Evolutionary conservation across 2,797 vertebrate genomes (phyloP).

Genomic region (Lutjanus campechanus): DNA sequence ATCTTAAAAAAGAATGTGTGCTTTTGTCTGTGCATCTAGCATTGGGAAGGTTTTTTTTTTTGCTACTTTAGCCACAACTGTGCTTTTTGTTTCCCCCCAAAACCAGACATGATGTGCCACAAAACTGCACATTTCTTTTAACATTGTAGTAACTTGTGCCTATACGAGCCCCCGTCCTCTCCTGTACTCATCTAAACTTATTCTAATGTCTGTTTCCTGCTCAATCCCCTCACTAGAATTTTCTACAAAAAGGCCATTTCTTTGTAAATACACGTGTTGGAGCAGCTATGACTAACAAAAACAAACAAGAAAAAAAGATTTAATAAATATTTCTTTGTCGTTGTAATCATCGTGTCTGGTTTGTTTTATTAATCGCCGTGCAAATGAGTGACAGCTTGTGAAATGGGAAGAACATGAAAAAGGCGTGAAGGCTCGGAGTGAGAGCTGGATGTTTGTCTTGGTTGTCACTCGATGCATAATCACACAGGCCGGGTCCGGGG

Average conservation of each 20-base stretch:
- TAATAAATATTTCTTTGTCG: slow-evolving; percentile 87
- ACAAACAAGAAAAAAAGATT: slow-evolving; percentile 79
- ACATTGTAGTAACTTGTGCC: slow-evolving; percentile 67
- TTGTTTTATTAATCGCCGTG: slow-evolving; percentile 46
- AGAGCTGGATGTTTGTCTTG: slow-evolving; percentile 61
- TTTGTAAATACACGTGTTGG: slow-evolving; percentile 89
- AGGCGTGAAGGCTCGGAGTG: slow-evolving; percentile 21
- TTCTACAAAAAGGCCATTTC: slow-evolving; percentile 81
- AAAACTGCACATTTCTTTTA: slow-evolving; percentile 60
- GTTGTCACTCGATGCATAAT: slow-evolving; percentile 51
- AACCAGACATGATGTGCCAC: slow-evolving; percentile 53
- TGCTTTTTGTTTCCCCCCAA: slow-evolving; percentile 8
- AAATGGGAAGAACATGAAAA: slow-evolving; percentile 34
- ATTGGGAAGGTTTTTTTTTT: slow-evolving; percentile 29
- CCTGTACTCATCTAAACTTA: slow-evolving; percentile 53
- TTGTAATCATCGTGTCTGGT: slow-evolving; percentile 71
- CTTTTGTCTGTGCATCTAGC: slow-evolving; percentile 54
- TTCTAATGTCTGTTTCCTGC: slow-evolving; percentile 66
- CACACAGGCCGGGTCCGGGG: slow-evolving; percentile 43
- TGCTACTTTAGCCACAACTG: slow-evolving; percentile 38
- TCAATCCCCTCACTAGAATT: slow-evolving; percentile 68
- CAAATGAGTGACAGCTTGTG: slow-evolving; percentile 38
- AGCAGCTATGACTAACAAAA: slow-evolving; percentile 85
- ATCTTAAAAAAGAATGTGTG: slow-evolving; percentile 41
- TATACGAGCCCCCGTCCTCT: slow-evolving; percentile 49